Conservation (phyloP, 2,888 invertebrate species). For the Plusia festucae region DNA sequence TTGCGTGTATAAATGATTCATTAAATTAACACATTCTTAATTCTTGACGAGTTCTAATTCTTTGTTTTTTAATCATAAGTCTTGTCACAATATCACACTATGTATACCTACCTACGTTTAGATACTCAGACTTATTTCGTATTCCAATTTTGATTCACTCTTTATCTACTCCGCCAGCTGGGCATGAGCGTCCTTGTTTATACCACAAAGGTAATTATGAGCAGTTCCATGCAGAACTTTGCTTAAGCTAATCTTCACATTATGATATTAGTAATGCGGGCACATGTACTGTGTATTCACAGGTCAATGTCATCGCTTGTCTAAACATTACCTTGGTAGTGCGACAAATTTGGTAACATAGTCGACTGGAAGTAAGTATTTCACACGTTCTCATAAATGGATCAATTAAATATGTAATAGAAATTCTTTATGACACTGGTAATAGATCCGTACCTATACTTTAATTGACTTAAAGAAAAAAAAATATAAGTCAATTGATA, state of each 20-base stretch:
- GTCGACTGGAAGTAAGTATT: background rate
- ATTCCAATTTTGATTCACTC: background rate
- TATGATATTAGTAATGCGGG: background rate
- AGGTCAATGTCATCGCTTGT: background rate
- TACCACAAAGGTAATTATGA: background rate
- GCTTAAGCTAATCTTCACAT: background rate
- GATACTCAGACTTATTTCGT: background rate
- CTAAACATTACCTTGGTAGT: slow-evolving; percentile 3
- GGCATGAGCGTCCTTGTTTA: background rate
- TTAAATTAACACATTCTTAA: too few relatives aligned
- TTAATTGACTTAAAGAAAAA: too few relatives aligned
- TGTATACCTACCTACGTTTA: background rate
- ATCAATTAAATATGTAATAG: background rate
- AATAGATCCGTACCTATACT: too few relatives aligned
- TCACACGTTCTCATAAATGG: background rate
- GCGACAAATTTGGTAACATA: background rate
- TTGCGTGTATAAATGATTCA: too few relatives aligned
- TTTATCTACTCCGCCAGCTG: background rate
- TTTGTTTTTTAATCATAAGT: too few relatives aligned
- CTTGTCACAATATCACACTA: background rate
- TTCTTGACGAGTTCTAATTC: too few relatives aligned
- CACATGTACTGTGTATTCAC: background rate
- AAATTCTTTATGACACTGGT: background rate
- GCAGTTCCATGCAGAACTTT: background rate
- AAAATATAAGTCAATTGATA: too few relatives aligned